Percentiles rank a stretch among this genome's conserved stretches.
phyloP scores from a whole-genome alignment of 2,113 vertebrate species.

The Upupa epops region DNA sequence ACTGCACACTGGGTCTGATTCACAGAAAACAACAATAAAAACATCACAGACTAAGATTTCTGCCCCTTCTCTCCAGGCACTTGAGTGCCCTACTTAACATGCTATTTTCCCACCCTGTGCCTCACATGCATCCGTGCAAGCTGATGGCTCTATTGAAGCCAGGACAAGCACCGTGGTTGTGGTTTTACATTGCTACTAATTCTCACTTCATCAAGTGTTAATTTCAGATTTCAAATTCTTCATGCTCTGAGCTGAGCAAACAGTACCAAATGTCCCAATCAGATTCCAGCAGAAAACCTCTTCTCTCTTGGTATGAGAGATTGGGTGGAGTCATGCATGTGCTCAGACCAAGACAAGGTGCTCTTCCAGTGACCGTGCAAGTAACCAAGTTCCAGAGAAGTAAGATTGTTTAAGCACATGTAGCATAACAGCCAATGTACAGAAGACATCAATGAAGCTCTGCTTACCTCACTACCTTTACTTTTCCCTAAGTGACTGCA shows the following conservation, averaged over 20 bases:
- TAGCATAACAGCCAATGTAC: background rate
- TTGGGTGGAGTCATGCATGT: background rate
- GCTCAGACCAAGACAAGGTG: background rate
- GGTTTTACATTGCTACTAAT: background rate
- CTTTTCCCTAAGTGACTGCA: slow-evolving; percentile 25
- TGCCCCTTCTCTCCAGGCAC: background rate
- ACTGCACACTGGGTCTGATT: fast-evolving
- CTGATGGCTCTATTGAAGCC: background rate
- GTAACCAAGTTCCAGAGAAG: background rate
- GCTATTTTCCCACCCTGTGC: background rate
- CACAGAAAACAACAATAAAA: background rate
- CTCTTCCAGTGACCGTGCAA: background rate
- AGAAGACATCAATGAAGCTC: background rate
- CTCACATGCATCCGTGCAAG: fast-evolving
- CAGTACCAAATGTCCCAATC: fast-evolving
- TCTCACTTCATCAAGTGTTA: fast-evolving
- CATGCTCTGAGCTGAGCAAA: background rate
- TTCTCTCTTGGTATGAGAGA: background rate
- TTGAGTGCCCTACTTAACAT: fast-evolving
- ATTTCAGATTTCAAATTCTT: background rate
- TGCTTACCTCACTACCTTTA: background rate
- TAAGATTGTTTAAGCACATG: background rate
- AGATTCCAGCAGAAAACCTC: background rate
- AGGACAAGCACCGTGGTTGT: fast-evolving
- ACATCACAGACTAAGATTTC: background rate